Evolutionary conservation across 2,888 invertebrate species (phyloP), one percentile per base, ranked within the genome.

Genomic region (Neria commutata): DNA sequence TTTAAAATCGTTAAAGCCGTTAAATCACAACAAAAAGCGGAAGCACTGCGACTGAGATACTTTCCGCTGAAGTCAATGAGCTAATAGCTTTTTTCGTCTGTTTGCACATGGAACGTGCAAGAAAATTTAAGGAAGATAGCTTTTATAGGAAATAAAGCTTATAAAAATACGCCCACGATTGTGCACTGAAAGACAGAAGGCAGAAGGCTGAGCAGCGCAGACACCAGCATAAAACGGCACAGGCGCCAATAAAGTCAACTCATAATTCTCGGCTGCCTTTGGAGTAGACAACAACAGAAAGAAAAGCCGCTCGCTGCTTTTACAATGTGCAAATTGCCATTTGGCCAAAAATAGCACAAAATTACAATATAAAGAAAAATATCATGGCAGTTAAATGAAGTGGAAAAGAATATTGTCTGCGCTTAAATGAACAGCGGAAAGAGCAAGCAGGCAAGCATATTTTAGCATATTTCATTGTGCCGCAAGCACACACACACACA

Each of bases 351-450:
- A 37, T 11, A 29, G 11, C 11, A 29, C 4, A 6, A 37, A 37
- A 37, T 37, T 37, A 37, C 37, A 37, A 37, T 29, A 29, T 29
- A 29, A 29, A 29, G 11, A 29, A 29, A 29, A 29, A 11, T 29
- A 29, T 29, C 11, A 29, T 29, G 29, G 29, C 29, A 8, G 37
- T 37, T 37, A 37, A 37, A 37, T 37, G 37, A 37, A 37, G 37
- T 37, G n/a, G 37, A 37, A 37, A 37, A 37, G 37, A 37, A 37
- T 37, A n/a, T 37, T 37, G 37, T 37, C 37, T 37, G n/a, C 37
- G 37, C 37, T n/a, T 37, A 37, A 37, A 8, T 5, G 11, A 29
- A 11, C 11, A 11, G 29, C 11, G 5, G 29, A 29, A n/a, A n/a
- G n/a, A n/a, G n/a, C n/a, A n/a, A n/a, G n/a, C n/a, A n/a, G n/a